Evolutionary conservation across 2,113 vertebrate species (phyloP).

Genomic region (Leucoraja erinaceus): DNA sequence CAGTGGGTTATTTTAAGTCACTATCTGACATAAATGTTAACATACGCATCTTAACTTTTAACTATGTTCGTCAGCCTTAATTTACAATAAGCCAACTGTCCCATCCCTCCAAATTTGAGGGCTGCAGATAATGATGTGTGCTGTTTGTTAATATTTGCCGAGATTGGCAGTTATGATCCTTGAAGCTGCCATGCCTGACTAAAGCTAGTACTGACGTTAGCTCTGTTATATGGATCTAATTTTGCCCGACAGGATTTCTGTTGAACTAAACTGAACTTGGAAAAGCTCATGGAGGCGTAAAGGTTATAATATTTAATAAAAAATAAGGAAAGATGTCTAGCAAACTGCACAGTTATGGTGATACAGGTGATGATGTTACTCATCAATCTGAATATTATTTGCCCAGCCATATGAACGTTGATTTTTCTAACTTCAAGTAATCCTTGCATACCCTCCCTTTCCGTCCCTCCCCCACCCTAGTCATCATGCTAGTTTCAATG

Average conservation of each 20-base stretch:
- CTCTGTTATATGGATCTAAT: constrained; percentile 7
- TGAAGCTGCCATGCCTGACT: neutral
- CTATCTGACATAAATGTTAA: neutral
- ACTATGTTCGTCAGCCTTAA: neutral
- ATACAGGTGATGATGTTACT: neutral
- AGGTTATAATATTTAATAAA: constrained; percentile 24
- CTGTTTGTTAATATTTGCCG: neutral
- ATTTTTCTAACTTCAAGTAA: no score
- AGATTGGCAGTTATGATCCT: neutral
- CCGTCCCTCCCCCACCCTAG: no score
- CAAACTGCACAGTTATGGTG: neutral
- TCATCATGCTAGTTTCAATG: no score
- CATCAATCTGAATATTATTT: neutral
- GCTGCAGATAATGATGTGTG: neutral
- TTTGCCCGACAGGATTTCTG: neutral
- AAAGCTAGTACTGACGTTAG: neutral
- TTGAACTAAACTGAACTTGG: neutral
- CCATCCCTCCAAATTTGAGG: neutral
- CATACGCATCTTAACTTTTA: neutral
- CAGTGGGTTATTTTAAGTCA: no score
- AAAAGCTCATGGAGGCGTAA: neutral
- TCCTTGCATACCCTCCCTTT: no score
- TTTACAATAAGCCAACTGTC: neutral
- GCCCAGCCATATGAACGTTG: no score
- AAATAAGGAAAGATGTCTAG: neutral